Conservation (phyloP, 2,797 vertebrate genomes). For the Semotilus atromaculatus region DNA sequence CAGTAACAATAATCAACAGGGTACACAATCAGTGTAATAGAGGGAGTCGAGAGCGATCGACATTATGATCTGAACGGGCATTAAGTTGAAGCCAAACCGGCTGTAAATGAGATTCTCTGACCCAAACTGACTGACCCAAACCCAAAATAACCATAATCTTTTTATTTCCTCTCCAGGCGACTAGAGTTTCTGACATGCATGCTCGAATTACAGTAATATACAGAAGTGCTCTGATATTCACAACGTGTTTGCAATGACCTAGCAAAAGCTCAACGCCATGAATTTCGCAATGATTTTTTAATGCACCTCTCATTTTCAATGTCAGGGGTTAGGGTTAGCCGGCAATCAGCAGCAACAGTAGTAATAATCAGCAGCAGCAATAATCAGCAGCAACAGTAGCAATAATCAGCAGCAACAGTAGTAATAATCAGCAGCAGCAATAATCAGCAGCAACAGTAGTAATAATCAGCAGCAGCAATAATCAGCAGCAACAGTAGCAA, state of each 20-base stretch:
- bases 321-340: no score
- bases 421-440: no score
- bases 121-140: background rate
- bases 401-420: no score
- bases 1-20: background rate
- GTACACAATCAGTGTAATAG: background rate
- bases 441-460: no score
- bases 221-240: background rate
- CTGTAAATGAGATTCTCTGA: background rate
- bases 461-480: no score
- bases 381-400: no score
- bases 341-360: no score
- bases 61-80: background rate
- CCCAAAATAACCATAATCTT: background rate
- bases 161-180: background rate
- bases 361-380: no score
- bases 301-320: no score
- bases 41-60: background rate
- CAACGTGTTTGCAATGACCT: background rate
- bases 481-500: fast-evolving
- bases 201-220: background rate
- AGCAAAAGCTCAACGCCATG: no score
- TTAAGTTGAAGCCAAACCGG: background rate
- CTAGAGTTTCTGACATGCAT: background rate
- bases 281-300: no score